Evolutionary conservation across 2,113 vertebrate species (phyloP), one percentile per base, ranked within the genome.

Genomic region (Azemiops feae): DNA sequence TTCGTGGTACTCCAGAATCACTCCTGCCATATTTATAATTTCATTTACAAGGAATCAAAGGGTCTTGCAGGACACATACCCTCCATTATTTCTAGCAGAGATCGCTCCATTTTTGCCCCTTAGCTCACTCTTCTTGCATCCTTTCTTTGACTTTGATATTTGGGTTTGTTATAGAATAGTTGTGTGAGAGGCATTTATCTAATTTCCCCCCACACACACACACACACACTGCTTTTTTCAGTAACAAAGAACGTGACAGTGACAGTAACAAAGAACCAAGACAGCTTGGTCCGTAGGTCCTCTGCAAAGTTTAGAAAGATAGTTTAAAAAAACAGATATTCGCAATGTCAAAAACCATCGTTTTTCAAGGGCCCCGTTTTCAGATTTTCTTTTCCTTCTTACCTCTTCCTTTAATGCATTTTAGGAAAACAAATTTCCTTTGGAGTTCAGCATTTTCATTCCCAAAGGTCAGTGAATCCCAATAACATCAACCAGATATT

Each of bases 161-260:
- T 81, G 74, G n/a, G 14, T 81, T 81, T 39, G 69, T 6, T 39
- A 39, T 81, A 81, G 69, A 81, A 43, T 20, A 81, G 34, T 34
- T 43, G 18, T 1, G 18, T 9, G 1, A 81, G 34, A 43, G 74
- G 34, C 74, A 81, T 81, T 20, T 81, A 43, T 34, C 69, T 81
- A 39, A 81, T 81, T 81, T 0, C 0, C 0, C 0, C 34, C 34
- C 27, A n/a, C n/a, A n/a, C n/a, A n/a, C n/a, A n/a, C n/a, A n/a
- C n/a, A n/a, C n/a, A n/a, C 14, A 2, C 2, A 7, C 16, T 39
- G n/a, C 69, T 81, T 43, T 81, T 43, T 81, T 18, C 18, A 43
- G 20, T 81, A 43, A 43, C 74, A 81, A 20, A 74, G 69, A 3
- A 22, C 18, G 34, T 22, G 74, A 81, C 69, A 81, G 34, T n/a